Conservation (phyloP, 2,888 invertebrate species). For the Selenia dentaria region DNA sequence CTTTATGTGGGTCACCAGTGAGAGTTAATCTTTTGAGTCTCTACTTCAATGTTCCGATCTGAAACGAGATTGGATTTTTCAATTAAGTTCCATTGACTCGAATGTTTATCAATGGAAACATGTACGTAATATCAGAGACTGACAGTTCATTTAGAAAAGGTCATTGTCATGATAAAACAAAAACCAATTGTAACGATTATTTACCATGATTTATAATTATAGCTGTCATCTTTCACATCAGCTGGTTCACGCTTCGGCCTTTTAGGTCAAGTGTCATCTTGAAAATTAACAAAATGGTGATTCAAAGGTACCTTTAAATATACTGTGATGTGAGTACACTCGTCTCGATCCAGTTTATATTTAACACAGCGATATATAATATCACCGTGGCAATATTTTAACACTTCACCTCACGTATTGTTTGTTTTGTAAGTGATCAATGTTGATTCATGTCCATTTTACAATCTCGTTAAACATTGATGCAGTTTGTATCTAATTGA, state of each 20-base stretch:
- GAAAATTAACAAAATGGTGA: conserved; percentile 12
- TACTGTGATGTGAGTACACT: conserved; percentile 1
- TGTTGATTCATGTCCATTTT: conserved; percentile 17
- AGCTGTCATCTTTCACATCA: conserved; percentile 54
- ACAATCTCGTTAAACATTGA: conserved; percentile 30
- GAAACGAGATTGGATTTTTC: conserved; percentile 1
- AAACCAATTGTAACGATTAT: conserved; percentile 55
- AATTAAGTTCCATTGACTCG: neutral
- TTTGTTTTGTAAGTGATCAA: conserved; percentile 9
- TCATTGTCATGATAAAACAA: conserved; percentile 50
- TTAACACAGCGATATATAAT: too few species aligned
- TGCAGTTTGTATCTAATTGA: conserved; percentile 29
- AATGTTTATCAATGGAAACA: conserved; percentile 3
- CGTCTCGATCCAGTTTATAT: neutral
- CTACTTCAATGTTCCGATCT: too few species aligned
- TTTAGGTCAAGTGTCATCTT: conserved; percentile 41
- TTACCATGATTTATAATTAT: conserved; percentile 54
- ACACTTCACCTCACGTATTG: conserved; percentile 8
- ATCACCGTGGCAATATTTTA: too few species aligned
- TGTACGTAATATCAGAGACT: conserved; percentile 8
- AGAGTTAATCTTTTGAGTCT: too few species aligned
- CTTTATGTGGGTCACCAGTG: too few species aligned
- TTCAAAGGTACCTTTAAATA: conserved; percentile 8
- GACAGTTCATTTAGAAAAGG: conserved; percentile 43
- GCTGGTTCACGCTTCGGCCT: conserved; percentile 40